Evolutionary conservation across 2,797 vertebrate species (phyloP).

Genomic region (Clamator glandarius): DNA sequence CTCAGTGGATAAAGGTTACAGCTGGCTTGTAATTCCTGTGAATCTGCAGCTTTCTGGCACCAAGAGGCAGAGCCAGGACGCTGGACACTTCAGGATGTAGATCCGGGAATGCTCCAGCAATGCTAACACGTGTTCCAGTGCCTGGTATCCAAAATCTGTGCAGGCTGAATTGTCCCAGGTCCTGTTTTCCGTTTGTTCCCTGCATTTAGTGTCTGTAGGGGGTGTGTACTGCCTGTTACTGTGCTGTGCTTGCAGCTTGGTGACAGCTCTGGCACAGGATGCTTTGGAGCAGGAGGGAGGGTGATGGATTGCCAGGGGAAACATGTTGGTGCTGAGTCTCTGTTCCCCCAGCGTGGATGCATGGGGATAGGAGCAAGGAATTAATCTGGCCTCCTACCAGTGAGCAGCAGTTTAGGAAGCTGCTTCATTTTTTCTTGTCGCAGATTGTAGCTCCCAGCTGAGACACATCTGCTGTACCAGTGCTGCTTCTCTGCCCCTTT

Average conservation of each 20-base stretch:
- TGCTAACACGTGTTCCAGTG: rapidly evolving
- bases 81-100: no score
- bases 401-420: neutral
- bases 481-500: neutral
- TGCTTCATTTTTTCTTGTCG: neutral
- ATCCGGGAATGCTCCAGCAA: neutral
- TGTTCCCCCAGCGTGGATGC: neutral
- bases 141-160: neutral
- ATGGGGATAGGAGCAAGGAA: neutral
- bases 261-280: neutral
- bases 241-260: neutral
- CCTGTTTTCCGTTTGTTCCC: neutral
- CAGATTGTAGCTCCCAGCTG: neutral
- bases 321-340: rapidly evolving
- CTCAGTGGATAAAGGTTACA: neutral
- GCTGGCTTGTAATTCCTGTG: rapidly evolving
- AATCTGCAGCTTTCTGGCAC: neutral
- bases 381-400: neutral
- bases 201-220: neutral
- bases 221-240: neutral
- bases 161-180: neutral
- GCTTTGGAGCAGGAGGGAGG: neutral
- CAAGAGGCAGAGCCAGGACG: neutral
- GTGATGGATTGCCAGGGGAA: neutral
- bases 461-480: neutral